Evolutionary conservation across 2,888 invertebrate genomes (phyloP).

Genomic region (Rhorus exstirpatorius): DNA sequence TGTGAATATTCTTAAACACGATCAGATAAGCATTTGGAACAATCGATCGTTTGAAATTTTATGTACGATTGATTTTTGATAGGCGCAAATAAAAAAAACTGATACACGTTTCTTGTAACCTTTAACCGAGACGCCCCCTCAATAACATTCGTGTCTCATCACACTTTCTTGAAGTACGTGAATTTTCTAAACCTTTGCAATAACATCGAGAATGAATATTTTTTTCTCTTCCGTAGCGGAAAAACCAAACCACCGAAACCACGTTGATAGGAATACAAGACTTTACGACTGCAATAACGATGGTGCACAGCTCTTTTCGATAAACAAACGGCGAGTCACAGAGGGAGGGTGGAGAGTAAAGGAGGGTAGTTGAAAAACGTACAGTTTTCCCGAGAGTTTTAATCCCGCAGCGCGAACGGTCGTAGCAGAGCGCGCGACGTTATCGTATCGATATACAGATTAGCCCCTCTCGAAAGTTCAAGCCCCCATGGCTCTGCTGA

Average conservation of each 20-base stretch:
- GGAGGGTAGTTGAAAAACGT: slow-evolving; percentile 19
- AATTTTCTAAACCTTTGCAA: too few relatives aligned
- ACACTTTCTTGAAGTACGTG: too few relatives aligned
- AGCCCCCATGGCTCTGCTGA: slow-evolving; percentile 17
- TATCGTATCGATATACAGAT: slow-evolving; percentile 59
- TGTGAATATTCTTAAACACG: too few relatives aligned
- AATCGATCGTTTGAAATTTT: too few relatives aligned
- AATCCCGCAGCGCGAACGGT: slow-evolving; percentile 46
- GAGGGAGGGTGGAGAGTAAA: slow-evolving; percentile 5
- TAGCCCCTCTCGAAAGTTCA: slow-evolving; percentile 43
- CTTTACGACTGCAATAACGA: slow-evolving; percentile 57
- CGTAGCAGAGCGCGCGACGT: slow-evolving; percentile 13
- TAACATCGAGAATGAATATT: too few relatives aligned
- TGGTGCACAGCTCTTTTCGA: slow-evolving; percentile 22
- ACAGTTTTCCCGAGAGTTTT: slow-evolving; percentile 50
- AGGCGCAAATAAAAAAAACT: too few relatives aligned
- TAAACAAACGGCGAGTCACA: slow-evolving; percentile 14
- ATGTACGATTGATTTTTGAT: too few relatives aligned
- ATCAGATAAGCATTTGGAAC: too few relatives aligned
- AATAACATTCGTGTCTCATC: too few relatives aligned
- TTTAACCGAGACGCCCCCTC: too few relatives aligned
- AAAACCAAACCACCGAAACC: slow-evolving; percentile 18
- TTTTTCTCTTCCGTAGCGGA: neutral
- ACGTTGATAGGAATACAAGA: slow-evolving; percentile 24
- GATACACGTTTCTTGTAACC: too few relatives aligned